Conservation (phyloP, 2,113 vertebrate species). For the Etia nguti region DNA sequence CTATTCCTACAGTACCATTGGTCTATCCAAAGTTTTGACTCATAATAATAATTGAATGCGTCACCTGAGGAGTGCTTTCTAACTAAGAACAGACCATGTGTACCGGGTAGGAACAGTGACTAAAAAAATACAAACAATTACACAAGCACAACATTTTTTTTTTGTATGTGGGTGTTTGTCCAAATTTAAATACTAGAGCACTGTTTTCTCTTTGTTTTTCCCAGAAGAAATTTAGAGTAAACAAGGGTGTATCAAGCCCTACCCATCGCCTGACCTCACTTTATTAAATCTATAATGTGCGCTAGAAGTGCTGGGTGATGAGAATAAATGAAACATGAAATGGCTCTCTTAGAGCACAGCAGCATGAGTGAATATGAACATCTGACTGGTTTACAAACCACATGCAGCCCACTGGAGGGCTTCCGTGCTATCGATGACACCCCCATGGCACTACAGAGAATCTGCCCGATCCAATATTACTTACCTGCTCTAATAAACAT, state of each 20-base stretch:
- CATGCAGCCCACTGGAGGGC: neutral
- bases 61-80: neutral
- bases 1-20: constrained; percentile 19
- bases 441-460: neutral
- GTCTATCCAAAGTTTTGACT: neutral
- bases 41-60: neutral
- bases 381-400: neutral
- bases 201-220: constrained; percentile 46
- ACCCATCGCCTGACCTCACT: neutral
- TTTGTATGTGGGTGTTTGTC: neutral
- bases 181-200: neutral
- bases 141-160: neutral
- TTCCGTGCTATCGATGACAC: neutral
- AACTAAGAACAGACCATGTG: neutral
- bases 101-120: constrained; percentile 28
- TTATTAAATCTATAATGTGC: neutral
- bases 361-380: neutral
- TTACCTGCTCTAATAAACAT: constrained; percentile 50
- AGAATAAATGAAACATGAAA: constrained; percentile 35
- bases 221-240: neutral
- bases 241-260: neutral
- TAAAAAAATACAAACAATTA: neutral
- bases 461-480: constrained; percentile 23
- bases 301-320: neutral
- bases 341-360: neutral